phyloP scores from a whole-genome alignment of 2,113 vertebrate genomes.

The Progne subis region DNA sequence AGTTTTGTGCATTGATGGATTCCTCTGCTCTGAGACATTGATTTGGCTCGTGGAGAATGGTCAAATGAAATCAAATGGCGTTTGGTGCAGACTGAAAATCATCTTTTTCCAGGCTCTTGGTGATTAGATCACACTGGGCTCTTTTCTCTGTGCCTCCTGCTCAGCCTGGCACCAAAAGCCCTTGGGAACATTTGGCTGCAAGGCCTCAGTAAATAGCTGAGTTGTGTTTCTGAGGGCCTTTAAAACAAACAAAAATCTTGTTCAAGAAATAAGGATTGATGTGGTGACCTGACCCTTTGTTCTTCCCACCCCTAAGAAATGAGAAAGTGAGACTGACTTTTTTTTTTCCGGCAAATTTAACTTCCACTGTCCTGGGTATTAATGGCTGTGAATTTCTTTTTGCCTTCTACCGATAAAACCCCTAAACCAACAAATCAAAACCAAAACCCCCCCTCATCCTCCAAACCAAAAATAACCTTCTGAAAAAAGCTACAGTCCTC shows the following conservation, averaged over 20 bases:
- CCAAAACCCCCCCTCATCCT: background rate
- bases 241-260: background rate
- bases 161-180: background rate
- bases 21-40: constrained; percentile 17
- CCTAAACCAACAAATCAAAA: fast-evolving
- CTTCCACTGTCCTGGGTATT: background rate
- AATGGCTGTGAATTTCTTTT: background rate
- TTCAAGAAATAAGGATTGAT: background rate
- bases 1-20: constrained; percentile 26
- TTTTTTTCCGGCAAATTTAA: background rate
- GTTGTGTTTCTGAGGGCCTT: background rate
- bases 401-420: background rate
- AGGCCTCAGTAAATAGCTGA: background rate
- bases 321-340: background rate
- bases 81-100: constrained; percentile 19
- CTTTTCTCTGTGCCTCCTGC: background rate
- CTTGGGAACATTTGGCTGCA: background rate
- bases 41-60: constrained; percentile 32
- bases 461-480: too few relatives aligned
- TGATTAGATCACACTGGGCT: background rate
- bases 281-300: background rate
- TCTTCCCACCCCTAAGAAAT: background rate
- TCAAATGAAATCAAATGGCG: constrained; percentile 36
- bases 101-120: constrained; percentile 21
- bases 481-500: fast-evolving